Base-by-base conservation (phyloP, 2,113 vertebrate species). In the Arvicanthis niloticus region DNA sequence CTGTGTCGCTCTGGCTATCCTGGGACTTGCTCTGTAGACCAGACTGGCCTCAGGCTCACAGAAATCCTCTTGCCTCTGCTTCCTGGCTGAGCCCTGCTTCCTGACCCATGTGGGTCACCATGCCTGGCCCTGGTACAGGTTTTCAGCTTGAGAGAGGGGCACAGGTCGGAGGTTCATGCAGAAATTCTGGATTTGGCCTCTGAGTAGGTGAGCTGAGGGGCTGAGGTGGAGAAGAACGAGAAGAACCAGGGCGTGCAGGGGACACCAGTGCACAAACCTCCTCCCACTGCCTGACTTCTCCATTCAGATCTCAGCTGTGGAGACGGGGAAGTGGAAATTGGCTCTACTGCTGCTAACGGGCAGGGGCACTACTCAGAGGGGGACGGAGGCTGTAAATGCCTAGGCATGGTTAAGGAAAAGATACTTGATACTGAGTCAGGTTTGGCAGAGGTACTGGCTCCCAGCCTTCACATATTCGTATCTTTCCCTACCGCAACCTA, bases 401-500 rank as follows among this genome's bases (percentile, higher is more conserved):
- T 6, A 6, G 37, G 3, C 15, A 5, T 1, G 2, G 0, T 12
- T 6, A 40, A 75, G 45, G 7, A 3, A 21, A 12, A 29, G 31
- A 48, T 19, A 24, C 12, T 31, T 40, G n/a, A 1, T 17, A 7
- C 1, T 5, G 70, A 29, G 56, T 24, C 31, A 58, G 53, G 37
- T 45, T 42, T 8, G 31, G 45, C 17, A 65, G 17, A 26, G 51
- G 73, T n/a, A 1, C 4, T 3, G 5, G n/a, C 67, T 62, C 60
- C 4, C 37, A 5, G 3, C 1, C 56, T 72, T 60, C 34, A 15
- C 2, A 0, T 4, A 15, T 26, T 37, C 58, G 9, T 19, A 29
- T 58, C 73, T 17, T 65, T 76, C 24, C 26, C 37, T 16, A 21
- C 7, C 1, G 3, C 37, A 12, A 45, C 91, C 42, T 0, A 0